phyloP scores from a whole-genome alignment of 2,113 vertebrate species.

The Salvator merianae region DNA sequence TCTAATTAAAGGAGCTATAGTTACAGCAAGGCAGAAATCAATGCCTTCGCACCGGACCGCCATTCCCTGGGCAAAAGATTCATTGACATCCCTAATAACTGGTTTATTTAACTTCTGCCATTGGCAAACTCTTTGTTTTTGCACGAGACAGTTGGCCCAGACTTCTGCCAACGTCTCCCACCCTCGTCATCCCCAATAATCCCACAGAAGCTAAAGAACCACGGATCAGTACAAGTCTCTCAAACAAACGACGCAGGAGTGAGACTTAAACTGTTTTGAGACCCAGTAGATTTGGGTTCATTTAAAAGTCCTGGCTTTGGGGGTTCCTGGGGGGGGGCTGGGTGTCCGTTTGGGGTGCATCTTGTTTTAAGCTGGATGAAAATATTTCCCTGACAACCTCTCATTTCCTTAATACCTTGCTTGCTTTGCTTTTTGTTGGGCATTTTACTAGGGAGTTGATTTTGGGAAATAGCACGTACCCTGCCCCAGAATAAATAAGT shows the following conservation, averaged over 20 bases:
- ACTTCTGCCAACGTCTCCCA: neutral
- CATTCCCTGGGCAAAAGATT: neutral
- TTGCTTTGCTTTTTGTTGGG: too few species aligned
- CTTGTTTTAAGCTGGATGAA: neutral
- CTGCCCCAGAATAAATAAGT: too few species aligned
- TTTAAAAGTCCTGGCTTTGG: too few species aligned
- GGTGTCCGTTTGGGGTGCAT: neutral
- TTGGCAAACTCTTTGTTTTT: neutral
- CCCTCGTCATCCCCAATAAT: neutral
- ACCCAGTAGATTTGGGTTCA: neutral
- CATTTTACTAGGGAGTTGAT: too few species aligned
- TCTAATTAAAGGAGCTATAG: neutral
- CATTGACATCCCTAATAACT: neutral
- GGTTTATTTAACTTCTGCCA: neutral
- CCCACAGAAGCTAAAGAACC: neutral
- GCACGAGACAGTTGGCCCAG: rapidly evolving
- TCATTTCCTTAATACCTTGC: too few species aligned
- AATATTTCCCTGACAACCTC: too few species aligned
- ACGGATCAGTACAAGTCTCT: neutral
- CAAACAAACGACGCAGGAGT: neutral
- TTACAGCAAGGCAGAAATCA: neutral
- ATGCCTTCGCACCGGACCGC: neutral
- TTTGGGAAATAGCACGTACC: too few species aligned
- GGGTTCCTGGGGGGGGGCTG: too few species aligned
- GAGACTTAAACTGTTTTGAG: neutral